These are phyloP conservation scores for Dioctria rufipes DNA, from an alignment of 2,888 invertebrate genomes.

Conservation along the genomic window DNA sequence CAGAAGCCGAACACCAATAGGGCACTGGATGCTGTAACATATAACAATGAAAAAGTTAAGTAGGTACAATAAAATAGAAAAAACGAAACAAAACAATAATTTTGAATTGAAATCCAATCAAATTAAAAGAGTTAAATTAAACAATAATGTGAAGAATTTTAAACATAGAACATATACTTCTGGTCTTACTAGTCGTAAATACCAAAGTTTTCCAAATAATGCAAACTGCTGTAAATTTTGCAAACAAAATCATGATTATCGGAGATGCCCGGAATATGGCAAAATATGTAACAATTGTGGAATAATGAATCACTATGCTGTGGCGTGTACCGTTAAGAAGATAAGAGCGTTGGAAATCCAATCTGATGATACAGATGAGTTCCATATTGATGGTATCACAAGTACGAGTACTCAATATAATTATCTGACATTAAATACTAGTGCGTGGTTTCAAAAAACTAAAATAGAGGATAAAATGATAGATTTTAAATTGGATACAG, in stretches of 20 bases:
- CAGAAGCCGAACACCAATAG: conserved; percentile 6
- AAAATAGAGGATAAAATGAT: conserved; percentile 5
- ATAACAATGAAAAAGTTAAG: conserved; percentile 18
- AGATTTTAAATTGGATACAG: conserved; percentile 51
- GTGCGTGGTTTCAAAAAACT: conserved; percentile 40
- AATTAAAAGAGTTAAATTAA: not conserved
- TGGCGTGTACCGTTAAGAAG: conserved; percentile 13
- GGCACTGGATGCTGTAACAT: conserved; percentile 14
- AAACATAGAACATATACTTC: not conserved
- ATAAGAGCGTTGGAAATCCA: conserved; percentile 1
- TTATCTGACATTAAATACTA: not conserved
- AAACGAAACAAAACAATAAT: not conserved
- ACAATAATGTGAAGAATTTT: not conserved
- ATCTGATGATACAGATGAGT: not conserved
- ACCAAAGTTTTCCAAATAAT: conserved; percentile 10
- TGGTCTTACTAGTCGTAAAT: conserved; percentile 3
- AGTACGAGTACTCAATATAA: not conserved
- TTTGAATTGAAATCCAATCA: too few relatives aligned
- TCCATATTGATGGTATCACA: not conserved
- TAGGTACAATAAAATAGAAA: not conserved
- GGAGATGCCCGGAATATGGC: conserved; percentile 43
- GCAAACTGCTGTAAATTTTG: conserved; percentile 16
- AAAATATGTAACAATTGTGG: conserved; percentile 34
- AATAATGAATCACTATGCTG: conserved; percentile 40
- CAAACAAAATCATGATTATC: not conserved